Evolutionary conservation across 2,797 vertebrate species (phyloP).

Genomic region (Linurgus olivaceus): DNA sequence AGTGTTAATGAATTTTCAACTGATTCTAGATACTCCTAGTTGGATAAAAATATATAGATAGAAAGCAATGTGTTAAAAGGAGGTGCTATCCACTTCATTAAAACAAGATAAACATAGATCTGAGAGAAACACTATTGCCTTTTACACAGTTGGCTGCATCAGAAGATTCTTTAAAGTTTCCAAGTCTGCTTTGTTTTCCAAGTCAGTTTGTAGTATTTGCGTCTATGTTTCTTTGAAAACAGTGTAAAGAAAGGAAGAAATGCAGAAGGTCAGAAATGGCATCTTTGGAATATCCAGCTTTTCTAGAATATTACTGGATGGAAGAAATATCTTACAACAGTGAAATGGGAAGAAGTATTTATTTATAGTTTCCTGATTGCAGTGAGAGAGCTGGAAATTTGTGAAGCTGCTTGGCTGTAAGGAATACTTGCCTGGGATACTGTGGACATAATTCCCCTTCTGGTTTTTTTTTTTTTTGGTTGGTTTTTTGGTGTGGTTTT

Average conservation of each 20-base stretch:
- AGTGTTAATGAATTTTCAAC: conserved; percentile 72
- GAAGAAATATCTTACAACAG: background rate
- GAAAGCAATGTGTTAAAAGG: conserved; percentile 21
- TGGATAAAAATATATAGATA: conserved; percentile 22
- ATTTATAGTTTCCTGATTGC: background rate
- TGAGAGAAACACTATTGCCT: conserved; percentile 6
- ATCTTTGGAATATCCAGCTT: background rate
- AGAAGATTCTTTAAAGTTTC: background rate
- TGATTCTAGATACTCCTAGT: conserved; percentile 36
- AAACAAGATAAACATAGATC: background rate
- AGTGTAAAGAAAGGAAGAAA: background rate
- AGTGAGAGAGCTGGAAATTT: background rate
- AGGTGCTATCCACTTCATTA: background rate
- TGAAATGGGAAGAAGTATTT: background rate
- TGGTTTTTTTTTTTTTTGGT: too few species aligned
- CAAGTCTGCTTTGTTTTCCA: background rate
- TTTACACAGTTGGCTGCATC: background rate
- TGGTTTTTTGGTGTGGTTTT: background rate
- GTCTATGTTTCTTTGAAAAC: background rate
- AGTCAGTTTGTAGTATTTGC: background rate
- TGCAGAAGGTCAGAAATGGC: background rate
- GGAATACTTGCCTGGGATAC: background rate
- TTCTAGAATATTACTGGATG: background rate
- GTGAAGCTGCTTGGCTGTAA: background rate
- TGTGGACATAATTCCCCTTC: background rate